These are phyloP conservation scores for Buathra laborator DNA, from an alignment of 2,888 invertebrate species.

Conservation along the genomic window DNA sequence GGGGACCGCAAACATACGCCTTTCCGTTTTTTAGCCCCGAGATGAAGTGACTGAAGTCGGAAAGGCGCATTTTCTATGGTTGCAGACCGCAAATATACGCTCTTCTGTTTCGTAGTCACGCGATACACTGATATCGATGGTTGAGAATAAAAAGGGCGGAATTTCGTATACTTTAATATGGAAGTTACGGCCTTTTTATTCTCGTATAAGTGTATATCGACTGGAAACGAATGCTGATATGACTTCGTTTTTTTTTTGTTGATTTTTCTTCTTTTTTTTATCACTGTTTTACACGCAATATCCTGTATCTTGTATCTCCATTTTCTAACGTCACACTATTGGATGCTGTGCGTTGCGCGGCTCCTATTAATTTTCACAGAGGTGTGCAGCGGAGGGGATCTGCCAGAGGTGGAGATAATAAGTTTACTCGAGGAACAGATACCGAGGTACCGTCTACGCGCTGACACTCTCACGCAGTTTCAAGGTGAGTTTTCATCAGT, in stretches of 20 bases:
- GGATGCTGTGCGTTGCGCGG: constrained; percentile 31
- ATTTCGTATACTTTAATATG: no score
- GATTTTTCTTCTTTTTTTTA: constrained; percentile 4
- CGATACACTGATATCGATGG: no score
- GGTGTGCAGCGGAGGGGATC: constrained; percentile 96
- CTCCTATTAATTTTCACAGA: constrained; percentile 87
- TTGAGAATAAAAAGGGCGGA: no score
- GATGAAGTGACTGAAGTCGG: no score
- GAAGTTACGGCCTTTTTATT: no score
- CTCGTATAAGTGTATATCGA: not conserved
- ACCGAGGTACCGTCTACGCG: constrained; percentile 96
- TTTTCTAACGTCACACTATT: constrained; percentile 29
- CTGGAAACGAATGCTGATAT: not conserved
- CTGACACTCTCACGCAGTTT: constrained; percentile 97
- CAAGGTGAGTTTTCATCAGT: constrained; percentile 88
- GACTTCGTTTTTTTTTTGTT: not conserved
- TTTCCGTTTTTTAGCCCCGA: not conserved
- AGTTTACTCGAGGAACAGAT: constrained; percentile 97
- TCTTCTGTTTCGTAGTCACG: no score
- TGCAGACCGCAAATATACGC: no score
- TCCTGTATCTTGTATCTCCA: not conserved
- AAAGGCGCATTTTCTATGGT: no score
- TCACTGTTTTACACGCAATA: not conserved
- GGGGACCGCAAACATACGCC: not conserved
- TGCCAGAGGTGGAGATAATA: constrained; percentile 98